phyloP scores from a whole-genome alignment of 2,113 vertebrate species.

The Periophthalmus modestus region DNA sequence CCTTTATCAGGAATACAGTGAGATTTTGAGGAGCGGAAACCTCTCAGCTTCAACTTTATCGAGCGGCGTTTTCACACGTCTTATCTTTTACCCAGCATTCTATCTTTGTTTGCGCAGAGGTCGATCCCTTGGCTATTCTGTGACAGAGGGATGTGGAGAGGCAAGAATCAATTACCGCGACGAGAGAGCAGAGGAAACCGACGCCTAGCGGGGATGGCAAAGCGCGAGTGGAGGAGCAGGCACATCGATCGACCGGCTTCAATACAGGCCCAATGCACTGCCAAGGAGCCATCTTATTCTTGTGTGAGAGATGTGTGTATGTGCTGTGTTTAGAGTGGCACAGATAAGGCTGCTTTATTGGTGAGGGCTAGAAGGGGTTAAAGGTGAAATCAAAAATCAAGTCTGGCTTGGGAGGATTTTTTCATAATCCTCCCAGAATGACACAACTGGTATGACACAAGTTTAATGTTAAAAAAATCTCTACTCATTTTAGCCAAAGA shows the following conservation, averaged over 20 bases:
- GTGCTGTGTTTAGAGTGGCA: neutral
- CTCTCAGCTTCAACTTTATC: conserved; percentile 6
- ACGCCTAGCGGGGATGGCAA: conserved; percentile 11
- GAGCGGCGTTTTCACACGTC: neutral
- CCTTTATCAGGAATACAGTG: neutral
- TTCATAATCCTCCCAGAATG: too few species aligned
- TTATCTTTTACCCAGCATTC: conserved; percentile 1
- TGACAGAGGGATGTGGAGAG: conserved; percentile 31
- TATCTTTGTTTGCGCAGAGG: conserved; percentile 13
- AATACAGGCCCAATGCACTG: conserved; percentile 24
- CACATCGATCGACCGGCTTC: conserved; percentile 45
- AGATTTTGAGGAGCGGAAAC: neutral
- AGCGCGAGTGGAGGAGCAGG: conserved; percentile 10
- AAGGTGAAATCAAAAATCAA: neutral
- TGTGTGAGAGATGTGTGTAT: conserved; percentile 13
- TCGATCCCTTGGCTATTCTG: conserved; percentile 13
- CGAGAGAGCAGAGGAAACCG: conserved; percentile 12
- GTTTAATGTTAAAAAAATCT: too few species aligned
- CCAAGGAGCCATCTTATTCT: conserved; percentile 14
- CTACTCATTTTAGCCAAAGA: too few species aligned
- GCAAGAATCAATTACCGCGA: conserved; percentile 46
- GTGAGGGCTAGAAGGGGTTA: neutral
- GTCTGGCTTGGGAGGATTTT: neutral
- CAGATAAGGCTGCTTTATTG: neutral
- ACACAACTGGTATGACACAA: too few species aligned